Base-by-base conservation (phyloP, 2,797 vertebrate species). In the Pangasius mekongensis region DNA sequence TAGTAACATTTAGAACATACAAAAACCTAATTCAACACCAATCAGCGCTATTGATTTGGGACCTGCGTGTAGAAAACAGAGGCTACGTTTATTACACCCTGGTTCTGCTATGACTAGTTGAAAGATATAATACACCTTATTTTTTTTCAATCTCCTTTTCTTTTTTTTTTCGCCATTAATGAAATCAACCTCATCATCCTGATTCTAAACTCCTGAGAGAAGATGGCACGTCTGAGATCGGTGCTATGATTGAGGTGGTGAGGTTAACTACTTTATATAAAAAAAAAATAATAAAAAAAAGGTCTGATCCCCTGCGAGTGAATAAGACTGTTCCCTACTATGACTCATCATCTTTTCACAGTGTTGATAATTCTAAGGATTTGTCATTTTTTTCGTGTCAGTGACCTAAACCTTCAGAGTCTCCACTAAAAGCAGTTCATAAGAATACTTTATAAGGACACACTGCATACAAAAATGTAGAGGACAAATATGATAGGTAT, bases 191-290 rank as follows among this genome's bases (percentile, higher is more conserved):
- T 22, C 24, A 71, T 82, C 76, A 69, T 54, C 24, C 67, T 83
- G 58, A 47, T 52, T 67, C 18, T 20, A 66, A 83, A 67, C 83
- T 88, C 83, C 52, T 49, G 60, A 43, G 83, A 84, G 11, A 69
- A 67, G n/a, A 67, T 36, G 30, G 4, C 73, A 43, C 6, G 20
- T 69, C 71, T 16, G 87, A 69, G 83, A 62, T 85, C 73, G 5
- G 83, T 67, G 82, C 24, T 18, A 76, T 78, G 87, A 84, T 84
- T 84, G 82, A 78, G 87, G 87, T 85, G 71, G 24, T 33, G 82
- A 69, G 83, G 87, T 78, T 85, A 88, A 84, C 69, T 64, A 84
- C 47, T 84, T 88, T 2, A 76, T 39, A 39, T 3, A 76, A 77
- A 43, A 22, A 78, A 24, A 4, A 66, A 67, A 1, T 33, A 33